Percentiles rank a stretch among this genome's conserved stretches.
These are phyloP conservation scores for Norana najaformis DNA, from an alignment of 2,888 invertebrate species.

Conservation along the genomic window DNA sequence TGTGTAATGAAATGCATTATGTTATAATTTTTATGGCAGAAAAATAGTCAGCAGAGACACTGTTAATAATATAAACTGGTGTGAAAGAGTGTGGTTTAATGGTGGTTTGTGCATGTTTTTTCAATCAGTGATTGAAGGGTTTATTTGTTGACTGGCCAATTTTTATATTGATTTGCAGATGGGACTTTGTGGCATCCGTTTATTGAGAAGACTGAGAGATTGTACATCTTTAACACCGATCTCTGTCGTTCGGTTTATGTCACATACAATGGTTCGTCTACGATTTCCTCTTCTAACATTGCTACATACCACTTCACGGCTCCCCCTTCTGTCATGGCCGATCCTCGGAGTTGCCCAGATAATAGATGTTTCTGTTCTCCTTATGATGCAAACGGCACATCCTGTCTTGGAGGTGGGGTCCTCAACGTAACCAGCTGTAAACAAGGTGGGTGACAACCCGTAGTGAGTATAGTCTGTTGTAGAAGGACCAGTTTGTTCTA, in stretches of 20 bases:
- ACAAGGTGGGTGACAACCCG: slow-evolving; percentile 17
- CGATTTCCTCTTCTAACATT: slow-evolving; percentile 33
- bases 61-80: background rate
- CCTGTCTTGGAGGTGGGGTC: slow-evolving; percentile 50
- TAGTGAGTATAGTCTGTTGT: background rate
- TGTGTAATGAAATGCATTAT: background rate
- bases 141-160: too few relatives aligned
- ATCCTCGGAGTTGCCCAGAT: slow-evolving; percentile 44
- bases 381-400: slow-evolving; percentile 19
- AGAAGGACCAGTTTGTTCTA: background rate
- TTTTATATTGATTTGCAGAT: slow-evolving; percentile 40
- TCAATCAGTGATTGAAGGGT: background rate
- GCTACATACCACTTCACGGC: slow-evolving; percentile 43
- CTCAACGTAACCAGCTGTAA: slow-evolving; percentile 41
- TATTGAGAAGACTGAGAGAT: slow-evolving; percentile 41
- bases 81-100: background rate
- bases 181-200: slow-evolving; percentile 49
- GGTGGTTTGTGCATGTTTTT: background rate
- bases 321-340: slow-evolving; percentile 44
- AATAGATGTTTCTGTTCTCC: slow-evolving; percentile 51
- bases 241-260: slow-evolving; percentile 50
- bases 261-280: slow-evolving; percentile 33
- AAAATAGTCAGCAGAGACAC: background rate
- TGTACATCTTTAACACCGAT: slow-evolving; percentile 51
- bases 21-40: background rate